These are phyloP conservation scores for Lepidocolaptes lacrymiger DNA, from an alignment of 2,797 vertebrate genomes.

Conservation along the genomic window DNA sequence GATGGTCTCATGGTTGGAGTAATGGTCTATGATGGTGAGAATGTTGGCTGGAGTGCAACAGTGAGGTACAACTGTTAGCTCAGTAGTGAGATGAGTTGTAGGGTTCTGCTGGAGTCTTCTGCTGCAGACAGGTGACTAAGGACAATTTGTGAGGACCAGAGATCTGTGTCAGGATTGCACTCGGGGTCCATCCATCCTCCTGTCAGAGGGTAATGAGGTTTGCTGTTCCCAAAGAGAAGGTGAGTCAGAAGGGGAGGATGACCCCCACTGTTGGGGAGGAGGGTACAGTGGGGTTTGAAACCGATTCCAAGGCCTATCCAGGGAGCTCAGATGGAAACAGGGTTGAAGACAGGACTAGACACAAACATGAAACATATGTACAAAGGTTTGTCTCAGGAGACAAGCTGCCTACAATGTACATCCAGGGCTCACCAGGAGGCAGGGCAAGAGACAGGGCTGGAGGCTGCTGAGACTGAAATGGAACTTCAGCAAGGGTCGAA, in stretches of 20 bases:
- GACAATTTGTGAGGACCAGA: background rate
- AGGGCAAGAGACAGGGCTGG: background rate
- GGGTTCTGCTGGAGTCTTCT: background rate
- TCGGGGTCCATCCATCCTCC: background rate
- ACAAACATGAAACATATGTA: background rate
- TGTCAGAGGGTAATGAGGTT: background rate
- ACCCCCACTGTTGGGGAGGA: background rate
- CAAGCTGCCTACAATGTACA: background rate
- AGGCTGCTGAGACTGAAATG: background rate
- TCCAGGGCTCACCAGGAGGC: background rate
- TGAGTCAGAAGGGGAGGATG: background rate
- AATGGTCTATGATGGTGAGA: background rate
- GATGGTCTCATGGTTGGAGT: background rate
- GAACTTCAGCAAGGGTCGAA: background rate
- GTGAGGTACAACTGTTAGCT: background rate
- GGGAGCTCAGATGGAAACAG: background rate
- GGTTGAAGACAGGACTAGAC: background rate
- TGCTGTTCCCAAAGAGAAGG: background rate
- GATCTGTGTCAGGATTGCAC: background rate
- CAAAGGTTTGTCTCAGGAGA: background rate
- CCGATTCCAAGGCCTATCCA: background rate
- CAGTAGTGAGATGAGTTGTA: background rate
- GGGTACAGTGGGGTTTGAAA: background rate
- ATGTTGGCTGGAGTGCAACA: background rate
- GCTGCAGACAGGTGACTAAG: background rate